Percentiles rank a stretch among this genome's conserved stretches.
Conservation (phyloP, 2,113 vertebrate species). For the Piaya cayana region DNA sequence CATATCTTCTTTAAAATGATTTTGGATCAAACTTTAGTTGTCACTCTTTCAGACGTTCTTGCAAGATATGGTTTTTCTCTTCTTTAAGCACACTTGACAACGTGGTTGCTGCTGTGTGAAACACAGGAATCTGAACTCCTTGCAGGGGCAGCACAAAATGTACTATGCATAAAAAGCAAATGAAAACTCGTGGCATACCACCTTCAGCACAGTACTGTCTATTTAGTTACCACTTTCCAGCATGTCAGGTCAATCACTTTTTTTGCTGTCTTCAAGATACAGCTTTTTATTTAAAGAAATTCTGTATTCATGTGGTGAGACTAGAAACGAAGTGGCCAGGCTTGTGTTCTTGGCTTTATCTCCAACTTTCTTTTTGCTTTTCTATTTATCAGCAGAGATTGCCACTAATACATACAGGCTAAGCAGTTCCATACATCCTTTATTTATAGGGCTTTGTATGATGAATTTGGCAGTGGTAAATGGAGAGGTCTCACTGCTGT, state of each 20-base stretch:
- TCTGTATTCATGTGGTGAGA: not conserved
- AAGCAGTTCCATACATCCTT: not conserved
- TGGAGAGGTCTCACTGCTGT: not conserved
- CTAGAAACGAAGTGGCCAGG: not conserved
- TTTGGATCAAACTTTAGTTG: not conserved
- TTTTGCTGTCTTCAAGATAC: not conserved
- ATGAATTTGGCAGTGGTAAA: not conserved
- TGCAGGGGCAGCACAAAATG: not conserved
- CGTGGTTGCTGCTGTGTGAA: not conserved
- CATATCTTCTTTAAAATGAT: not conserved
- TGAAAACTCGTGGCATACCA: not conserved
- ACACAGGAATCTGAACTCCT: not conserved
- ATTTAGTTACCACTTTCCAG: not conserved
- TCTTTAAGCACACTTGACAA: not conserved
- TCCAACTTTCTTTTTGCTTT: not conserved
- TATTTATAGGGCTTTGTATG: not conserved
- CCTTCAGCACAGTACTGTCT: not conserved
- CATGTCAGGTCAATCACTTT: not conserved
- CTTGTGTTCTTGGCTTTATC: not conserved
- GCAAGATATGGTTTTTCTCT: not conserved
- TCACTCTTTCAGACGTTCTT: not conserved
- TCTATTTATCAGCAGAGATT: not conserved
- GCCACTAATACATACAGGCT: not conserved
- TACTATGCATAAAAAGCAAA: not conserved
- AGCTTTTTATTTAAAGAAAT: not conserved